These are phyloP conservation scores for Percopsis transmontana DNA, from an alignment of 2,113 vertebrate species.

Conservation along the genomic window DNA sequence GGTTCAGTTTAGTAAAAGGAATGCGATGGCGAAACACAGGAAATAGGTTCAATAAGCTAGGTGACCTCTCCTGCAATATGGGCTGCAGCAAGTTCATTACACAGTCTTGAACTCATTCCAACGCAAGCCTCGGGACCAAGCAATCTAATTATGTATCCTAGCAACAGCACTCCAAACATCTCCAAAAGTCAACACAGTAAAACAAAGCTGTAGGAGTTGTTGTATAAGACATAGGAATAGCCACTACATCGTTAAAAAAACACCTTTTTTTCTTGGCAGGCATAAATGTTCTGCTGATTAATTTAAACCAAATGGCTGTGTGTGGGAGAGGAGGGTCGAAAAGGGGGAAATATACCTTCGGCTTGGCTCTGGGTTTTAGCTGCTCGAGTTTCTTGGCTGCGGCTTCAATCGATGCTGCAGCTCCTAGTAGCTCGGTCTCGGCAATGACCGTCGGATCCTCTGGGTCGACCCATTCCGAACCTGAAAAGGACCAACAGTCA, in stretches of 20 bases:
- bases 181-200: conserved; percentile 33
- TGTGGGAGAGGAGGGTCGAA: conserved; percentile 33
- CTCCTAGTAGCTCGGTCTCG: conserved; percentile 94
- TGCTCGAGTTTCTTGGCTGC: conserved; percentile 99
- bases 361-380: conserved; percentile 95
- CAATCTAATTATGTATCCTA: conserved; percentile 60
- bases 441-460: conserved; percentile 97
- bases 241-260: conserved; percentile 22
- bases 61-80: conserved; percentile 41
- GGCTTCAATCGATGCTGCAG: conserved; percentile 97
- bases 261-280: conserved; percentile 3
- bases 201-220: background rate
- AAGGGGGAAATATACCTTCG: conserved; percentile 84
- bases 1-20: conserved; percentile 50
- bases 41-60: conserved; percentile 58
- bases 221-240: background rate
- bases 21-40: conserved; percentile 54
- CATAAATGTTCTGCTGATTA: conserved; percentile 33
- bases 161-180: conserved; percentile 60
- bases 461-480: conserved; percentile 94
- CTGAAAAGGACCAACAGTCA: conserved; percentile 73
- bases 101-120: conserved; percentile 60
- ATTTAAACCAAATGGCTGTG: conserved; percentile 48
- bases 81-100: conserved; percentile 59
- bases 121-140: conserved; percentile 53